Percentiles rank a stretch among this genome's conserved stretches.
Conservation (phyloP, 2,113 vertebrate genomes). For the Calyptommatus sinebrachiatus region DNA sequence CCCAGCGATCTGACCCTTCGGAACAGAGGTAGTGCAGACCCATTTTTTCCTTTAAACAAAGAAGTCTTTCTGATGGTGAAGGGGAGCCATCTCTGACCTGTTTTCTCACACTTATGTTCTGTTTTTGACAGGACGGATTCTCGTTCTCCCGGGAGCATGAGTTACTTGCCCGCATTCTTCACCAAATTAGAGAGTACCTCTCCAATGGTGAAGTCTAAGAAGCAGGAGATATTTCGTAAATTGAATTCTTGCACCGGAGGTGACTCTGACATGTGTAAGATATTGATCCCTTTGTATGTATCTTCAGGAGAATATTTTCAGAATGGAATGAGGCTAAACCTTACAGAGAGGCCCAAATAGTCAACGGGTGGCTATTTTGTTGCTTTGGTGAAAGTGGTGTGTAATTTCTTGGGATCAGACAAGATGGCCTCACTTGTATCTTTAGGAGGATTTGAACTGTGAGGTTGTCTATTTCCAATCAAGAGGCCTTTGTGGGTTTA, state of each 20-base stretch:
- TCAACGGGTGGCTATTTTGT: too few relatives aligned
- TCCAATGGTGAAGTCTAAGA: conserved; percentile 97
- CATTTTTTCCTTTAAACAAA: not conserved
- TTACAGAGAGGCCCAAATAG: too few relatives aligned
- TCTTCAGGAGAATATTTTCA: too few relatives aligned
- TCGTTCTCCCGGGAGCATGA: conserved; percentile 88
- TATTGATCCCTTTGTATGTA: conserved; percentile 63
- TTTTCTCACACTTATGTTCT: not conserved
- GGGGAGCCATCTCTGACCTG: too few relatives aligned
- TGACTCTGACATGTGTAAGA: conserved; percentile 97
- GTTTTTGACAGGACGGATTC: conserved; percentile 83
- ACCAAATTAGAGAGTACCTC: conserved; percentile 97
- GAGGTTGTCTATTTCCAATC: too few relatives aligned
- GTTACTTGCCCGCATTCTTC: conserved; percentile 95
- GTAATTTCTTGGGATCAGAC: too few relatives aligned
- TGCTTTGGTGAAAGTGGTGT: too few relatives aligned
- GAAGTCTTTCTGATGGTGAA: too few relatives aligned
- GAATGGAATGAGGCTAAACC: too few relatives aligned
- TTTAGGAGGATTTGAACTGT: too few relatives aligned
- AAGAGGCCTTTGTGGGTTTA: too few relatives aligned
- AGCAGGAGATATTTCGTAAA: conserved; percentile 99
- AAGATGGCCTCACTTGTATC: too few relatives aligned
- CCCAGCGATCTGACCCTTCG: conserved; percentile 83
- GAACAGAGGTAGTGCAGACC: conserved; percentile 85
- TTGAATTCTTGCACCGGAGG: conserved; percentile 94